Conservation (phyloP, 2,113 vertebrate genomes). For the Pachycephala philippinensis region DNA sequence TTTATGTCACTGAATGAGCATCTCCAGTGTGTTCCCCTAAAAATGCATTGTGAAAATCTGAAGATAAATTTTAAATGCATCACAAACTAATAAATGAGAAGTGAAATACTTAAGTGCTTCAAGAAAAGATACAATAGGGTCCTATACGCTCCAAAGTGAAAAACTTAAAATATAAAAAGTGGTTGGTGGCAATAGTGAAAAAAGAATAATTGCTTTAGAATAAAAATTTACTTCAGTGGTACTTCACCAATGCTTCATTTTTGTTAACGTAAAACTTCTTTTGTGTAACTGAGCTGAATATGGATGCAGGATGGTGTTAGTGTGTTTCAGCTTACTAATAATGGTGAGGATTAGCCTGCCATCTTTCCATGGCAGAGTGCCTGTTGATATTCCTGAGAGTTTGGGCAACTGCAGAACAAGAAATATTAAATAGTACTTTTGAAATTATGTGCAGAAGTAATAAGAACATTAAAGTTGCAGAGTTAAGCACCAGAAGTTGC, state of each 20-base stretch:
- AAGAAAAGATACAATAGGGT: not conserved
- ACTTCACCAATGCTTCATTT: not conserved
- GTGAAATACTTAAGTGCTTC: not conserved
- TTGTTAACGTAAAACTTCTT: not conserved
- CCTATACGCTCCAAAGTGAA: not conserved
- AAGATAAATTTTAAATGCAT: not conserved
- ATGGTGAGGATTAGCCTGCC: not conserved
- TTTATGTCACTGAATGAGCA: not conserved
- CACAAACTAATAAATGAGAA: not conserved
- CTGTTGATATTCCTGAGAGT: slow-evolving; percentile 18
- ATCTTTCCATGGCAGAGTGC: not conserved
- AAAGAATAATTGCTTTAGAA: not conserved
- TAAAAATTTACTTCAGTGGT: not conserved
- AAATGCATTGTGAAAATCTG: not conserved
- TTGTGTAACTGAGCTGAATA: not conserved
- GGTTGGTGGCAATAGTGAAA: not conserved
- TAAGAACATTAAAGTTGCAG: slow-evolving; percentile 46
- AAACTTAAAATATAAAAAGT: not conserved
- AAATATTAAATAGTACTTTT: not conserved
- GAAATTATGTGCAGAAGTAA: slow-evolving; percentile 28
- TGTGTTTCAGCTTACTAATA: not conserved
- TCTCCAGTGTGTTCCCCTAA: not conserved
- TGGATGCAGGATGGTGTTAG: not conserved
- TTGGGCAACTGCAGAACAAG: not conserved
- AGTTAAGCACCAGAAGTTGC: slow-evolving; percentile 46